Base-by-base conservation (phyloP, 2,888 invertebrate species). In the Sarcophaga variegata region DNA sequence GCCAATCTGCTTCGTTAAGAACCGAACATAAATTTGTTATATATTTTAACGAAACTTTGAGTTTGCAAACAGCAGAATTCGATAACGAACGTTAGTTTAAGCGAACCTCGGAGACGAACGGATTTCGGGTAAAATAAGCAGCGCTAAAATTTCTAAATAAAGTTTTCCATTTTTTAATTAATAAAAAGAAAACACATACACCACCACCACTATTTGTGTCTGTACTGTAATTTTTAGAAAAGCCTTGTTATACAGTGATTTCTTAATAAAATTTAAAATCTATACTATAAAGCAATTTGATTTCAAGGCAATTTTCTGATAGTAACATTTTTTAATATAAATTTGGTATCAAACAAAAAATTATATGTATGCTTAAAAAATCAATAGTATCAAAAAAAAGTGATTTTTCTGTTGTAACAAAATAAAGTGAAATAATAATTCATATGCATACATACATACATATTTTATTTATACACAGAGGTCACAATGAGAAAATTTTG, bases 91-190 rank as follows among this genome's bases (percentile, higher is more conserved):
- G 91, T 92, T 93, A 94, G 93, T 93, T 93, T 92, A 92, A 93
- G 93, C 91, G 93, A 94, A 93, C 93, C 93, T 93, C 93, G 92
- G 92, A 93, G 92, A 92, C 92, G 93, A 93, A 93, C 93, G 93
- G 93, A 93, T 93, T 92, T 92, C 93, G 93, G 93, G 93, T 92
- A 91, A 91, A 90, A 87, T 20, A 79, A 86, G 76, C 87, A 89
- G 88, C 88, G 89, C 87, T 83, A 62, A 78, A 37, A 20, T 70
- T 76, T 77, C 49, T 66, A 77, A 74, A 45, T 70, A 49, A 70
- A 60, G 45, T 71, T 84, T 66, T 78, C 45, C 54, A 63, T 59
- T 71, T 74, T 66, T 20, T 74, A n/a, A 79, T 71, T 54, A 71
- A 71, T 47, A 74, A 66, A 72, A 60, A 60, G 37, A 5, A 74